A percentile compares a stretch with the other conserved stretches of the same genome.
phyloP scores from a whole-genome alignment of 2,113 vertebrate species.

The Meles meles region DNA sequence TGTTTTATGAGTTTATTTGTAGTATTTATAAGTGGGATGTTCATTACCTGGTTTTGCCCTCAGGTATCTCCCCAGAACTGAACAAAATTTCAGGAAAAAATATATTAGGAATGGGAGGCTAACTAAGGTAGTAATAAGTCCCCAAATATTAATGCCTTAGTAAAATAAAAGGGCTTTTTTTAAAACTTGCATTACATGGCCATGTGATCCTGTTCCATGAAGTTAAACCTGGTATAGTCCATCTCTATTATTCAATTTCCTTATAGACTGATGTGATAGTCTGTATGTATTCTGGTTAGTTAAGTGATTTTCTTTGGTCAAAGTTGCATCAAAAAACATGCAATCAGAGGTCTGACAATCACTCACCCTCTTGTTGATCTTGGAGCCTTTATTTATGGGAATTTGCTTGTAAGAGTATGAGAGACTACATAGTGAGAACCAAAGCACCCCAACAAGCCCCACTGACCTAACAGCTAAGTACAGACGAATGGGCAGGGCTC shows the following conservation, averaged over 20 bases:
- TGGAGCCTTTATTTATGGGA: background rate
- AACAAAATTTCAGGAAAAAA: background rate
- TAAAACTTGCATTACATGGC: background rate
- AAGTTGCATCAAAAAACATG: background rate
- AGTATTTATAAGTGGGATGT: background rate
- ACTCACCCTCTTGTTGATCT: background rate
- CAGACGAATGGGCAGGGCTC: background rate
- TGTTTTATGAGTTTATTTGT: background rate
- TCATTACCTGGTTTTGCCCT: background rate
- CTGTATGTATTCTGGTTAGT: background rate
- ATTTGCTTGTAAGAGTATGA: fast-evolving
- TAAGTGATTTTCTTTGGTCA: background rate
- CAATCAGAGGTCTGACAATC: background rate
- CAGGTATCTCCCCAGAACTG: background rate
- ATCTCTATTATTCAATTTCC: background rate
- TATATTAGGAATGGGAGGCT: background rate
- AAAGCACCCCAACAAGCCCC: background rate
- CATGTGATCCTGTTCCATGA: background rate
- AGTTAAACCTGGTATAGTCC: background rate
- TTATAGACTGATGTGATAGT: background rate
- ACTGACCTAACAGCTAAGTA: background rate
- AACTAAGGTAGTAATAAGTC: background rate
- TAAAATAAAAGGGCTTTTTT: background rate
- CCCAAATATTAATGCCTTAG: background rate
- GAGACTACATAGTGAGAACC: fast-evolving